Base-by-base conservation (phyloP, 2,888 invertebrate genomes). In the Cryptocephalus primarius region DNA sequence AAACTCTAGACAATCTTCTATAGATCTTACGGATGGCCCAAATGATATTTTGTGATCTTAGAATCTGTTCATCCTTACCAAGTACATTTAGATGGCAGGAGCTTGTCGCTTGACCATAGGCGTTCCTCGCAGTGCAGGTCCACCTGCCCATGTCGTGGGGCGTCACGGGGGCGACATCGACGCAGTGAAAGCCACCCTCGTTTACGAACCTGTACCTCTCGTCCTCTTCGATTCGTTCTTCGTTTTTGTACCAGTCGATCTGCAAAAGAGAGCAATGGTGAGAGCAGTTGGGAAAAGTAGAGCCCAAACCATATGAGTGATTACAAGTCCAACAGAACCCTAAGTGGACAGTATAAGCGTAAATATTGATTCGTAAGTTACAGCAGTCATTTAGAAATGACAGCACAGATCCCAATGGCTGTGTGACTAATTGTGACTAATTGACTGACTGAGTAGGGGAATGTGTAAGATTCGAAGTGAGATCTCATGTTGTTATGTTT, bases 231-330 rank as follows among this genome's bases (percentile, higher is more conserved):
- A 92, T 74, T 43, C 80, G 78, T 36, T 81, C 77, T 67, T 90
- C 88, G 68, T 92, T 89, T 60, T 85, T 83, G 66, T 83, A 85
- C 89, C 92, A 92, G 60, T 84, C 86, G 56, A 92, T 82, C 91
- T 92, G 46, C 13, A 56, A 43, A 41, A 44, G 42, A 55, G 48
- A 6, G 22, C 22, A 6, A 22, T 6, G 22, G 39, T 33, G 43
- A 14, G 33, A 10, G 8, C 8, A 14, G 22, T 39, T 39, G 9
- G 22, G 3, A n/a, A 8, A 14, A 39, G 9, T 14, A 9, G 9
- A 4, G n/a, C 22, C 22, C 39, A 39, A n/a, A 8, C 4, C 4
- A 39, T 39, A 39, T 2, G 22, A 2, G 8, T 14, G 22, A 9
- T 8, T 10, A n/a, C 6, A n/a, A 39, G 22, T n/a, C 9, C 9